Conservation (phyloP, 1,140 invertebrate genomes). For the Magallana ariakensis region DNA sequence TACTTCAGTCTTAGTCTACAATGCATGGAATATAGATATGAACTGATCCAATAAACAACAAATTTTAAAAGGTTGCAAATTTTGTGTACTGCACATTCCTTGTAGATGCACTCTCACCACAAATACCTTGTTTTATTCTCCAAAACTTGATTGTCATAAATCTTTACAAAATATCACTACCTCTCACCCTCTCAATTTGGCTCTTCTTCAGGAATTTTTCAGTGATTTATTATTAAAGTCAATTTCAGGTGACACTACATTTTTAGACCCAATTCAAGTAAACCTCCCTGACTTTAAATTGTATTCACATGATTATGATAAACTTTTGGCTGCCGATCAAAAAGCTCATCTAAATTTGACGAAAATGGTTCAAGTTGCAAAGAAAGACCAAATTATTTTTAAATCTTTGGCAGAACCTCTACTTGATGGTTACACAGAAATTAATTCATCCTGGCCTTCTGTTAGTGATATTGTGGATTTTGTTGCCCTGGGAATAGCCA, state of each 20-base stretch:
- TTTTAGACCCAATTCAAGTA: not conserved
- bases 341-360: conserved; percentile 44
- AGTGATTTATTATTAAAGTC: not conserved
- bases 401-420: conserved; percentile 48
- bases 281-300: conserved; percentile 38
- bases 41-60: conserved; percentile 38
- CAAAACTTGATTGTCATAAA: conserved; percentile 44
- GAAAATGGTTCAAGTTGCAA: conserved; percentile 35
- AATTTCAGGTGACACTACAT: conserved; percentile 39
- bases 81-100: conserved; percentile 37
- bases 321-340: conserved; percentile 44
- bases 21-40: conserved; percentile 2
- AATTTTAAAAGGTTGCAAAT: conserved; percentile 25
- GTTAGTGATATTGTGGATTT: not conserved
- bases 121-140: conserved; percentile 39
- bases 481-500: not conserved
- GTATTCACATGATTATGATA: conserved; percentile 34
- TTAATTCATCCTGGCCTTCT: not conserved
- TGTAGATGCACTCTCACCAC: conserved; percentile 44
- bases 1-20: conserved; percentile 38
- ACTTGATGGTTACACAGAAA: not conserved
- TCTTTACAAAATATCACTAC: conserved; percentile 22
- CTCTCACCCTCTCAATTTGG: conserved; percentile 48
- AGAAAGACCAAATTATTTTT: conserved; percentile 46
- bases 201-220: conserved; percentile 51